Base-by-base conservation (phyloP, 2,797 vertebrate species). In the Botia almorhae region DNA sequence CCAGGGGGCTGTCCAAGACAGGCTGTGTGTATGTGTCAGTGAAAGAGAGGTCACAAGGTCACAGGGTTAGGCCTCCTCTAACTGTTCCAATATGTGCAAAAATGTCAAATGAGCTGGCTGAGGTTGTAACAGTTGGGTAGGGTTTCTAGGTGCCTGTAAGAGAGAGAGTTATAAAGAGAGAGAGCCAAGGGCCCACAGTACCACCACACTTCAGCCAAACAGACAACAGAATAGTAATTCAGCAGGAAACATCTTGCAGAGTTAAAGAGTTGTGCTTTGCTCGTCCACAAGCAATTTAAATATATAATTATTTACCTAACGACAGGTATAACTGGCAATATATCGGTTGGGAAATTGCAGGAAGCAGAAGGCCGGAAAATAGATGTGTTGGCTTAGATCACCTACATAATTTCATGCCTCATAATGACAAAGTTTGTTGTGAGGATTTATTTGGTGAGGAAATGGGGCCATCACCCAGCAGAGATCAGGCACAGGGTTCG, bases 381-480 rank as follows among this genome's bases (percentile, higher is more conserved):
- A 68, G 43, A 64, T 46, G 69, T 4, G 1, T n/a, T 11, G 73
- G 56, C 53, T 51, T 14, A 29, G 70, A 51, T 5, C 19, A 16
- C 36, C 11, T 78, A 73, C 79, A 60, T 76, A 58, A 63, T 78
- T 43, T 72, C 61, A 77, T 69, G 51, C 76, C 67, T 74, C 17
- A 73, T 48, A 43, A 67, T 71, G 74, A 39, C 29, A 78, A 69
- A 77, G 4, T 51, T 63, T 29, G 76, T 63, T 70, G 61, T 63
- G 64, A 80, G 73, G 82, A 89, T 90, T 91, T 89, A 80, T 85
- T 70, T 85, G 82, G 69, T 14, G 48, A 83, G 87, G 87, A 90
- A 91, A 91, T 87, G 68, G 89, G 87, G 61, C 73, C 87, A 90
- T 91, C 88, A 86, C 82, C 87, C 82, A 36, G n/a, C 80, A 86